Conservation (phyloP, 1,140 invertebrate genomes). For the Littorina saxatilis region DNA sequence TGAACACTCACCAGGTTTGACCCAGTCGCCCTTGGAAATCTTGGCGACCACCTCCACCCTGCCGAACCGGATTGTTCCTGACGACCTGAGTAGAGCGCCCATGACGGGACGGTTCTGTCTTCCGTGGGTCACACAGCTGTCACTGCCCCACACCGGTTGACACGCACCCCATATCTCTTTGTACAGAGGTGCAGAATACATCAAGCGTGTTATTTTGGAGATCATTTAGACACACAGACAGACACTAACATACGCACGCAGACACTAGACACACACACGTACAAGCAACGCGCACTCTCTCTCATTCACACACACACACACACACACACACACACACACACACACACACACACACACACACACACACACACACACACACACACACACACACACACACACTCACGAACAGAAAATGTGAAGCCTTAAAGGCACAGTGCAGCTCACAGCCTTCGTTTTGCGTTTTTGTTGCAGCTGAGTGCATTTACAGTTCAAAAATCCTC, state of each 20-base stretch:
- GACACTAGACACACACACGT: background rate
- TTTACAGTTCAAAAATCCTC: no score
- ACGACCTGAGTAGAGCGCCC: conserved; percentile 82
- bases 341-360: background rate
- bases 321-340: conserved; percentile 15
- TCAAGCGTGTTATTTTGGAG: no score
- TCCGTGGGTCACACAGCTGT: background rate
- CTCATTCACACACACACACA: conserved; percentile 1
- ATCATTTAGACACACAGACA: background rate
- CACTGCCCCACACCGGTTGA: no score
- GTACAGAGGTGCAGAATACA: no score
- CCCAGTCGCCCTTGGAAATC: conserved; percentile 85
- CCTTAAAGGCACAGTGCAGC: no score
- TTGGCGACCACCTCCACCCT: conserved; percentile 85
- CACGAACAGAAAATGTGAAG: background rate
- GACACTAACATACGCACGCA: background rate
- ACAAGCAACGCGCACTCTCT: no score
- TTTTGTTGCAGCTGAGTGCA: no score
- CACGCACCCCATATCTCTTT: no score
- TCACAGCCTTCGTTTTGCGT: no score
- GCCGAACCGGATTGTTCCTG: conserved; percentile 83
- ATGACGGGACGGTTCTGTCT: conserved; percentile 38
- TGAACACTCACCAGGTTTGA: conserved; percentile 83
- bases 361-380: no score
- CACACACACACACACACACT: no score